A percentile compares a stretch with the other conserved stretches of the same genome.
Conservation (phyloP, 2,113 vertebrate species). For the Lampris incognitus region DNA sequence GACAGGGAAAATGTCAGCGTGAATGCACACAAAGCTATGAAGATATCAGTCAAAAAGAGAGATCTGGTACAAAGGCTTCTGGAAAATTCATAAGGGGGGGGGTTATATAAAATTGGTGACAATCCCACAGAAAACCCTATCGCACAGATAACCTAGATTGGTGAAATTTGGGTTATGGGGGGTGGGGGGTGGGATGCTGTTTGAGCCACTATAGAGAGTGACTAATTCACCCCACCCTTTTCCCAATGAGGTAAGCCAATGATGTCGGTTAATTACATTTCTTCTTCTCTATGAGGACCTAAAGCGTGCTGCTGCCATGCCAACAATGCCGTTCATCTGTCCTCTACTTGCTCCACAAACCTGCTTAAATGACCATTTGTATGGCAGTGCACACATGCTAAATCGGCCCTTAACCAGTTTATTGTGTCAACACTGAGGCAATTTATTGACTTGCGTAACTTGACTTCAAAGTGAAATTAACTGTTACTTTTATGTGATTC, state of each 20-base stretch:
- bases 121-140: constrained; percentile 44
- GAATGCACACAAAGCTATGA: constrained; percentile 48
- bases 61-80: constrained; percentile 27
- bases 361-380: constrained; percentile 39
- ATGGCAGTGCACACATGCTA: constrained; percentile 8
- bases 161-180: constrained; percentile 60
- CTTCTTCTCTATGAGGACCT: constrained; percentile 23
- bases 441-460: too few species aligned
- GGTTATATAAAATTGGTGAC: constrained; percentile 19
- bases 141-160: constrained; percentile 55
- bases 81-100: constrained; percentile 26
- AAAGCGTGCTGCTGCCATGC: background rate
- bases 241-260: constrained; percentile 55
- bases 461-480: too few species aligned
- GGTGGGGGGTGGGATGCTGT: constrained; percentile 45
- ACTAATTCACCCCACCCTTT: constrained; percentile 35
- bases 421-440: too few species aligned
- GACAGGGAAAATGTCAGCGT: constrained; percentile 64
- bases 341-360: constrained; percentile 24
- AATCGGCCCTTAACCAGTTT: background rate
- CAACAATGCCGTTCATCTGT: constrained; percentile 46
- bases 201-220: constrained; percentile 27
- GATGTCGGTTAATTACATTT: constrained; percentile 51
- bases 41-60: constrained; percentile 29
- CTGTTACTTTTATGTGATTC: background rate